Base-by-base conservation (phyloP, 2,797 vertebrate species). In the Oreochromis grahami region DNA sequence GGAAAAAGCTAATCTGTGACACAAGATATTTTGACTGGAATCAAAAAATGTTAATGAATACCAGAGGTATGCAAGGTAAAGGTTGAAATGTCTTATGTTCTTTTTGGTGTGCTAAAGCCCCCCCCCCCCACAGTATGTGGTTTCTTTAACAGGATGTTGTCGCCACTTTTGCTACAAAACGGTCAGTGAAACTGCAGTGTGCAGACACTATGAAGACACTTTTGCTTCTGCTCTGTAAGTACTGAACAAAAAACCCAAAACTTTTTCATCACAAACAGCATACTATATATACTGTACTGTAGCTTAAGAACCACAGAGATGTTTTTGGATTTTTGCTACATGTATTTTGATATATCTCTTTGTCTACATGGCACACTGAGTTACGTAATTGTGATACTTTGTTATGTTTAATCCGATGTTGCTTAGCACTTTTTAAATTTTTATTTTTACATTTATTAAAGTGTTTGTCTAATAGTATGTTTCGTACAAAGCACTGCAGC, bases 151-250 rank as follows among this genome's bases (percentile, higher is more conserved):
- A 85, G 84, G 85, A 86, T 63, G 84, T 70, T 15, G 1, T 15
- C 15, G 2, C 24, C 13, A 7, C 38, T 19, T 7, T 3, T 26
- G 7, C 38, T 26, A 0, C 3, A 5, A 6, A 5, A 11, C 15
- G 7, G 56, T 51, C 70, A 79, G 48, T 19, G 34, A 32, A 10
- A 2, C 34, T 48, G 63, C 45, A 82, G 24, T 26, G 56, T 55
- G 77, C 45, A 76, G 76, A 24, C 51, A 9, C 26, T 10, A 89
- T 90, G 88, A 83, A 36, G 72, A 1, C 43, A 3, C 0, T 8
- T 1, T 50, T 77, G 80, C 82, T 84, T 4, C 5, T 86, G 2
- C 34, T 86, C 38, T 13, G 90, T 92, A 21, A 92, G 91, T 90
- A 68, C 1, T 5, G 15, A n/a, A 29, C 53, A n/a, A 17, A 2